phyloP scores from a whole-genome alignment of 2,113 vertebrate genomes.

The Crotalus tigris region DNA sequence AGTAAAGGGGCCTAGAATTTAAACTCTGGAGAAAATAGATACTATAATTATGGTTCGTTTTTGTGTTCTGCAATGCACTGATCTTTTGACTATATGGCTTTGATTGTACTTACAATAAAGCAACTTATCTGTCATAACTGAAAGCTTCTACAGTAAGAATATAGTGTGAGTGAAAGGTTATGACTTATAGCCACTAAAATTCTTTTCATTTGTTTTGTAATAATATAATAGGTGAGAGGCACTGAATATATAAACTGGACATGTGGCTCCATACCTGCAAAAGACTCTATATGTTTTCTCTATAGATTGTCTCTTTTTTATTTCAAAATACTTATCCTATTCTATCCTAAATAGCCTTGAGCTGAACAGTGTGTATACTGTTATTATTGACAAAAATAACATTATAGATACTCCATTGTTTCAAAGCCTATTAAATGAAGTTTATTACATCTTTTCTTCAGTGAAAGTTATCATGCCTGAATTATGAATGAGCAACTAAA shows the following conservation, averaged over 20 bases:
- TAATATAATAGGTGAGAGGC: neutral
- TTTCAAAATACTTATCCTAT: constrained; percentile 35
- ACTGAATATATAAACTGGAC: neutral
- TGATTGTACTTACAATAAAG: neutral
- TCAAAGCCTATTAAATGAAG: constrained; percentile 1
- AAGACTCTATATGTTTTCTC: constrained; percentile 28
- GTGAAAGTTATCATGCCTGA: neutral
- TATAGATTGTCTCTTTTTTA: constrained; percentile 58
- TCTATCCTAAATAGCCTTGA: neutral
- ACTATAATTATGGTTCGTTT: neutral
- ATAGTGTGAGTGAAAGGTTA: neutral
- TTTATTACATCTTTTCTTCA: constrained; percentile 10
- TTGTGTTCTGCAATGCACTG: neutral
- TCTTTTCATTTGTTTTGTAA: neutral
- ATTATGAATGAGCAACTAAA: neutral
- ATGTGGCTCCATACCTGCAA: too few species aligned
- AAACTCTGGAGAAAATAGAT: neutral
- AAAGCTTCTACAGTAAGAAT: neutral
- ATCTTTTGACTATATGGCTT: neutral
- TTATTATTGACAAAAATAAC: neutral
- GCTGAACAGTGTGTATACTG: neutral
- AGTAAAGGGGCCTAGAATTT: neutral
- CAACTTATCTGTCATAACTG: neutral
- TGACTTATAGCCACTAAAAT: neutral
- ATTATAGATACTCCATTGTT: neutral